Percentiles rank a stretch among this genome's conserved stretches.
Evolutionary conservation across 2,113 vertebrate species (phyloP).

Genomic region (Calcarius ornatus): DNA sequence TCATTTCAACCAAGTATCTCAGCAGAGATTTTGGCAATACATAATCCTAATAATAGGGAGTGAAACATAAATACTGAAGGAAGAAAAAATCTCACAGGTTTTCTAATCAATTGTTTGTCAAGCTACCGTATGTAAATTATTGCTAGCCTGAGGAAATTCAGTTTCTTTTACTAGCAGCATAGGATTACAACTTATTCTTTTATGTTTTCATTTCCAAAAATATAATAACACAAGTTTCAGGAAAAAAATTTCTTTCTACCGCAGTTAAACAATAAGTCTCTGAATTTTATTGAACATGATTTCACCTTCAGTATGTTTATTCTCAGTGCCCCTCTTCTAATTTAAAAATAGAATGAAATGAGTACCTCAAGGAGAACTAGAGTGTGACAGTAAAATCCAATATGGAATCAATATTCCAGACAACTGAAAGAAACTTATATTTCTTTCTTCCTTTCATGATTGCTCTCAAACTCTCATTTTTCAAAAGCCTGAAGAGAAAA

Average conservation of each 20-base stretch:
- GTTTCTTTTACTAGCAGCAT: not conserved
- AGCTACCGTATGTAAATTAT: not conserved
- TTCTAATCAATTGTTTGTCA: not conserved
- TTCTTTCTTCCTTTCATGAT: not conserved
- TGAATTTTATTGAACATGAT: not conserved
- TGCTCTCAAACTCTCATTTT: not conserved
- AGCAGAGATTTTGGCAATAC: not conserved
- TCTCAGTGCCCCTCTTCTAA: not conserved
- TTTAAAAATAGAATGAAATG: not conserved
- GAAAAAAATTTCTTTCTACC: not conserved
- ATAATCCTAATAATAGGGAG: not conserved
- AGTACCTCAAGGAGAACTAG: not conserved
- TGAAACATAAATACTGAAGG: not conserved
- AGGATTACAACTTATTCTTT: not conserved
- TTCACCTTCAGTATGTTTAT: not conserved
- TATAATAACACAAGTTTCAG: not conserved
- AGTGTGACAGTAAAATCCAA: not conserved
- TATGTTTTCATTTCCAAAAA: not conserved
- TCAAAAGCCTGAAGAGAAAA: not conserved
- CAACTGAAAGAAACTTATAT: not conserved
- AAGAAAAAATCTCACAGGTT: not conserved
- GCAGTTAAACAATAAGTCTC: not conserved
- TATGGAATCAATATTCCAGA: not conserved
- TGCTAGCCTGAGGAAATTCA: not conserved
- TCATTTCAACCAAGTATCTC: not conserved